Evolutionary conservation across 1,140 invertebrate genomes (phyloP), one percentile per base, ranked within the genome.

Genomic region (Muscidifurax raptorellus): DNA sequence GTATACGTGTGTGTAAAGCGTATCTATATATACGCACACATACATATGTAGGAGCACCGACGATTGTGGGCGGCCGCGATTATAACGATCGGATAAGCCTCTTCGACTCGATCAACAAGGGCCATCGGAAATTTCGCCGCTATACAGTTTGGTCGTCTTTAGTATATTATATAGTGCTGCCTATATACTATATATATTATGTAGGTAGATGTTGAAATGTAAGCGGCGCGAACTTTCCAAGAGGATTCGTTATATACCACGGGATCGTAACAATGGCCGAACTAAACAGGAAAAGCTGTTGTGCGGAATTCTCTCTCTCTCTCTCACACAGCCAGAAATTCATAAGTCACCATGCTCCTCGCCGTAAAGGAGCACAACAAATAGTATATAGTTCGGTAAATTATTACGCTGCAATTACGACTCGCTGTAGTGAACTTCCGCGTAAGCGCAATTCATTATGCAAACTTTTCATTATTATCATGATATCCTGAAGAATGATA

Each of bases 51-150:
- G 52, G 52, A n/a, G 15, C n/a, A n/a, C n/a, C 47, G 22, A 59
- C 18, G 52, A 59, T 59, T 7, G 52, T n/a, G 52, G 52, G 18
- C 52, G 52, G 52, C 22, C 52, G n/a, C n/a, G 52, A 59, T 59
- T 59, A 59, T 59, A 59, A 59, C 52, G 52, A 59, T 59, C 52
- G 52, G 52, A 59, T 59, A 59, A 59, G 52, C 52, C 52, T 59
- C 52, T 59, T n/a, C 52, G 52, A n/a, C 18, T 59, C 52, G 52
- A 59, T 59, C 18, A 59, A 59, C 52, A 59, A 59, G 52, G 22
- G 52, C 52, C 52, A 18, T 59, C 6, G 52, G 52, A 59, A 59
- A 59, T 59, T n/a, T 59, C 0, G 22, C 18, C 52, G 52, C 52
- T 59, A 22, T 18, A n/a, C 15, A 5, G 15, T 59, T 59, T 47